Percentiles rank a stretch among this genome's conserved stretches.
phyloP scores from a whole-genome alignment of 2,888 invertebrate species.

The Lepidocyrtinus sp. region DNA sequence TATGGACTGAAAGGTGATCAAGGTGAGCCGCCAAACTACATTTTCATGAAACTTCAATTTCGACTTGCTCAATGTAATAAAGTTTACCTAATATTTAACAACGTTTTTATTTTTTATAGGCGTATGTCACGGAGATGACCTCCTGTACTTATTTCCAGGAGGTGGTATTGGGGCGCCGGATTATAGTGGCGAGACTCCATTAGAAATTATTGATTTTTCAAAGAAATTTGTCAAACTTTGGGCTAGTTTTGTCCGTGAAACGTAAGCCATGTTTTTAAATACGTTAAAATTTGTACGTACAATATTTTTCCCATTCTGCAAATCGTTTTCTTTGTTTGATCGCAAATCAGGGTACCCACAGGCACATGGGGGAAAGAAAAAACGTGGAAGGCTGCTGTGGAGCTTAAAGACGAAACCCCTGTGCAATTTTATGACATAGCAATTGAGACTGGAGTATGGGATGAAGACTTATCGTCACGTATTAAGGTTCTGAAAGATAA shows the following conservation, averaged over 20 bases:
- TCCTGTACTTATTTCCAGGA: conserved; percentile 45
- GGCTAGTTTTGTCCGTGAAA: conserved; percentile 20
- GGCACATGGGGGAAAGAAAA: conserved; percentile 8
- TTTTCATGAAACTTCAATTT: neutral
- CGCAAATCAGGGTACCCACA: neutral
- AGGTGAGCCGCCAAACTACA: conserved; percentile 15
- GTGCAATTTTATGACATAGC: conserved; percentile 29
- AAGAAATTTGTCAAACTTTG: conserved; percentile 41
- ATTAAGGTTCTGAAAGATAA: neutral
- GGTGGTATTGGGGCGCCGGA: conserved; percentile 28
- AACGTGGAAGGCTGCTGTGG: neutral
- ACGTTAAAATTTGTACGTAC: too few relatives aligned
- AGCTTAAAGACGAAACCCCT: neutral
- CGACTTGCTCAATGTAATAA: neutral
- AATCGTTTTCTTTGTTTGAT: neutral
- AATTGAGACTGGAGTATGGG: conserved; percentile 22
- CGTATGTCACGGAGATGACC: conserved; percentile 37
- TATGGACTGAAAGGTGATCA: conserved; percentile 35
- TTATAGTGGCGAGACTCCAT: conserved; percentile 24
- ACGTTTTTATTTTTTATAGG: conserved; percentile 35
- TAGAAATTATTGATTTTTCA: conserved; percentile 37
- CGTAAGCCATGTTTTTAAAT: conserved; percentile 29
- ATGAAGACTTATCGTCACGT: conserved; percentile 16
- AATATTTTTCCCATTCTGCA: too few relatives aligned
- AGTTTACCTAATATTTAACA: neutral